Evolutionary conservation across 2,113 vertebrate genomes (phyloP).

Genomic region (Microtus pennsylvanicus): DNA sequence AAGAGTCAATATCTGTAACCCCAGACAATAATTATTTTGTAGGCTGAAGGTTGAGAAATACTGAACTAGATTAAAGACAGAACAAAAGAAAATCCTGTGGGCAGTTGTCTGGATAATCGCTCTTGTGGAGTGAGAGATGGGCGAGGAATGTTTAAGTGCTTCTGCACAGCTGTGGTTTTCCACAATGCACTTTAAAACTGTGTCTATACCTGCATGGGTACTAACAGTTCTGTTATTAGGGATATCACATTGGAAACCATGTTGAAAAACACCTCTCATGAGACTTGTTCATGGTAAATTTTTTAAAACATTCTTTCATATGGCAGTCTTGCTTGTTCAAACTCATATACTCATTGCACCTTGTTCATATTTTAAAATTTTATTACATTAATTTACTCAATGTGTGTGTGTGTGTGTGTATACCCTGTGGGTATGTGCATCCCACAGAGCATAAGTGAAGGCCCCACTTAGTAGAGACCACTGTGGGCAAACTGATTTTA

Average conservation of each 20-base stretch:
- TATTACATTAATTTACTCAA: neutral
- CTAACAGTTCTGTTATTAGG: neutral
- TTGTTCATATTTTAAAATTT: neutral
- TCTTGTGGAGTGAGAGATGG: neutral
- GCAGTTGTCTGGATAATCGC: slow-evolving; percentile 46
- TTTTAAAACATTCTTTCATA: neutral
- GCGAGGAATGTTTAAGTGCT: slow-evolving; percentile 1
- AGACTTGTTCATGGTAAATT: neutral
- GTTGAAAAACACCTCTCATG: neutral
- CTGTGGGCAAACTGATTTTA: neutral
- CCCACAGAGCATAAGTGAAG: neutral
- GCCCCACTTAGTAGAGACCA: neutral
- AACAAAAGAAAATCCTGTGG: slow-evolving; percentile 42
- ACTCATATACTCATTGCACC: neutral
- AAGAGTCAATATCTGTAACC: slow-evolving; percentile 44
- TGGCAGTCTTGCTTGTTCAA: neutral
- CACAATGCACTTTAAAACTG: neutral
- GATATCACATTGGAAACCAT: neutral
- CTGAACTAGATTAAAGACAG: slow-evolving; percentile 65
- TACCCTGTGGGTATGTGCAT: neutral
- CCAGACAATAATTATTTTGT: slow-evolving; percentile 54
- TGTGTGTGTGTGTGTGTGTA: neutral
- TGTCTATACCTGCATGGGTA: neutral
- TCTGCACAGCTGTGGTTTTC: neutral
- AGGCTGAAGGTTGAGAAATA: slow-evolving; percentile 42